Conservation (phyloP, 92 coral and sea anemone genomes). For the Ricordea florida region DNA sequence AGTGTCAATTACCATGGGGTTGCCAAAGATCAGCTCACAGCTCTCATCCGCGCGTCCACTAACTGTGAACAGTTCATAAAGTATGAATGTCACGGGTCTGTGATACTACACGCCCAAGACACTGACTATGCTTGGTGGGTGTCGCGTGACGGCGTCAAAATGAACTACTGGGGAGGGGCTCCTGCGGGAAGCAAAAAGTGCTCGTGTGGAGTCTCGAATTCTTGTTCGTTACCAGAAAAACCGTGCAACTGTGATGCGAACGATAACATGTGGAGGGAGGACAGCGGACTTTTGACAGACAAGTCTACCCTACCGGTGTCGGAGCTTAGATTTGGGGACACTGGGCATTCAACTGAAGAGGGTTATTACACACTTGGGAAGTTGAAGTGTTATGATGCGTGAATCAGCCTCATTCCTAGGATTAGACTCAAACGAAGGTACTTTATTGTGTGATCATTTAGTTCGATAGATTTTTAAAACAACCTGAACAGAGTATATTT, state of each 20-base stretch:
- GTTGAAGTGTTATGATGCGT: slow-evolving; percentile 20
- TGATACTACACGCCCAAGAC: neutral
- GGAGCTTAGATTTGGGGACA: slow-evolving; percentile 50
- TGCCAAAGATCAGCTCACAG: slow-evolving; percentile 5
- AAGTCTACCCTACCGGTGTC: slow-evolving; percentile 59
- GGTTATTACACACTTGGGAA: slow-evolving; percentile 40
- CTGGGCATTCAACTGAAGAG: neutral
- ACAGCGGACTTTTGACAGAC: slow-evolving; percentile 63
- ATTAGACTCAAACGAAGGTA: too few species aligned
- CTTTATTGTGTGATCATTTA: too few species aligned
- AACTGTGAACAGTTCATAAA: slow-evolving; percentile 32
- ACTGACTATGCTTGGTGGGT: slow-evolving; percentile 37
- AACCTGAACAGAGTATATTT: too few species aligned
- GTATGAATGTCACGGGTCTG: too few species aligned
- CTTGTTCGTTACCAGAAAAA: neutral
- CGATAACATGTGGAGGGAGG: slow-evolving; percentile 42
- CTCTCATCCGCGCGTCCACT: slow-evolving; percentile 1
- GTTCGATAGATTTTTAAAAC: too few species aligned
- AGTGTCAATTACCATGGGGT: slow-evolving; percentile 4
- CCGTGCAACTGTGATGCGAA: slow-evolving; percentile 56
- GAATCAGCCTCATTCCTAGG: too few species aligned
- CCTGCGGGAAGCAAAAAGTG: slow-evolving; percentile 46
- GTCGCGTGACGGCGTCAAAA: slow-evolving; percentile 43
- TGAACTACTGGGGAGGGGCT: slow-evolving; percentile 65
- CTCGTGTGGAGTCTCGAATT: slow-evolving; percentile 30